Base-by-base conservation (phyloP, 2,888 invertebrate genomes). In the Heliconius ethilla region DNA sequence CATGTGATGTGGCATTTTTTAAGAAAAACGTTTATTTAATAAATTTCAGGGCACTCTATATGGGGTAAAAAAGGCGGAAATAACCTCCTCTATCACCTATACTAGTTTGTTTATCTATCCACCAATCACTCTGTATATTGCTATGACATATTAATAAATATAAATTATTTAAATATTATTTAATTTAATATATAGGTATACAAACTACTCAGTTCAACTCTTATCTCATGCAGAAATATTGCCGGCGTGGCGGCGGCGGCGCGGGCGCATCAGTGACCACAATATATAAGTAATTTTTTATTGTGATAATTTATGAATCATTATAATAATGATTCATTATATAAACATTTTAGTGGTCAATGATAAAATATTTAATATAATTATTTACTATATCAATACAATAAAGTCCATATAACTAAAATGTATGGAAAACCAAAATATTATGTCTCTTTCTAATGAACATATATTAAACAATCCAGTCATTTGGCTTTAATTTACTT, bases 281-380 rank as follows among this genome's bases (percentile, higher is more conserved):
- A 86, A 88, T 87, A 87, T 33, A 83, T 85, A 84, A 81, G 82
- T 84, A 83, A 85, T 85, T 86, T 59, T 85, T 84, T 82, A 82
- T 84, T 83, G 81, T 82, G 80, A 79, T 83, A 72, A 72, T 72
- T 55, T 72, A 82, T 89, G 89, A 89, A 80, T 89, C 88, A 89
- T 76, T 79, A 55, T 70, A 77, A 76, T 83, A 15, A 86, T 91
- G 89, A 91, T 70, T 90, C 90, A 90, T 84, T 79, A 45, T 33
- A n/a, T n/a, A 77, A 78, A 70, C 72, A 75, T 70, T 77, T 73
- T 73, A 75, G 22, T 55, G 13, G 40, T 66, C 29, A 78, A 18
- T 29, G 59, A 78, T 78, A 75, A 78, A 70, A 45, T 40, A 15
- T 69, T 11, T 7, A 40, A 40, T 40, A 69, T 13, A 27, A 15